Evolutionary conservation across 1,140 invertebrate genomes (phyloP).

Genomic region (Neodiprion lecontei): DNA sequence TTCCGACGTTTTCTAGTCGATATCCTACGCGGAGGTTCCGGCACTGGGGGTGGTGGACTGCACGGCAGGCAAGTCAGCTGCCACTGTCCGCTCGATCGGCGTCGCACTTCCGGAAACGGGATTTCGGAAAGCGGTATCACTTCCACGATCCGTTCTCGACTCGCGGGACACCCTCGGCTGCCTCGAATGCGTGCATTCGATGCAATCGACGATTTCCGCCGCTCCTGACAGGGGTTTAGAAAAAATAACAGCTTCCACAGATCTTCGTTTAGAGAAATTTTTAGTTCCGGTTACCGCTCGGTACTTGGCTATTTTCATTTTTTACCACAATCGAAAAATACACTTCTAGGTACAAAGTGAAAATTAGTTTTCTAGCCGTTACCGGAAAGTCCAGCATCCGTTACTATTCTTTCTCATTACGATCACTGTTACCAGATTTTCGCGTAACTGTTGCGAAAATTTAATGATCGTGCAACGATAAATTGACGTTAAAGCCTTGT

Average conservation of each 20-base stretch:
- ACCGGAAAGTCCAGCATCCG: no score
- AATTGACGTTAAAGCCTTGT: no score
- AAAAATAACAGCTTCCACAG: constrained; percentile 12
- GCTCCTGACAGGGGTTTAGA: constrained; percentile 25
- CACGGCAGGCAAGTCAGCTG: constrained; percentile 48
- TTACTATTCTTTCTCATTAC: no score
- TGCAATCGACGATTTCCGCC: constrained; percentile 33
- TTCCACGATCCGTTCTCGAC: constrained; percentile 48
- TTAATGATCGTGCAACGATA: no score
- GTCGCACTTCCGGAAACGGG: constrained; percentile 35
- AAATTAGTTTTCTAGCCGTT: no score
- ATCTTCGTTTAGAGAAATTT: no score
- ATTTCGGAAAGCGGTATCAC: constrained; percentile 62
- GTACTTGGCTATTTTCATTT: no score
- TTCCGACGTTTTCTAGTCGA: constrained; percentile 58
- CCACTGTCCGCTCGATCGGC: constrained; percentile 37
- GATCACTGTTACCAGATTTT: no score
- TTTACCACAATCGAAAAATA: no score
- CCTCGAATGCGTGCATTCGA: constrained; percentile 29
- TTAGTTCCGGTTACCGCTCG: no score
- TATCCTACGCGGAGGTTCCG: constrained; percentile 47
- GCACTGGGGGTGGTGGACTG: constrained; percentile 36
- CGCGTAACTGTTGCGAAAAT: no score
- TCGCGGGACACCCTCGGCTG: constrained; percentile 35
- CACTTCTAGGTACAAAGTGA: no score